phyloP scores from a whole-genome alignment of 92 coral and sea anemone species.

The Parazoanthus atlanticus region DNA sequence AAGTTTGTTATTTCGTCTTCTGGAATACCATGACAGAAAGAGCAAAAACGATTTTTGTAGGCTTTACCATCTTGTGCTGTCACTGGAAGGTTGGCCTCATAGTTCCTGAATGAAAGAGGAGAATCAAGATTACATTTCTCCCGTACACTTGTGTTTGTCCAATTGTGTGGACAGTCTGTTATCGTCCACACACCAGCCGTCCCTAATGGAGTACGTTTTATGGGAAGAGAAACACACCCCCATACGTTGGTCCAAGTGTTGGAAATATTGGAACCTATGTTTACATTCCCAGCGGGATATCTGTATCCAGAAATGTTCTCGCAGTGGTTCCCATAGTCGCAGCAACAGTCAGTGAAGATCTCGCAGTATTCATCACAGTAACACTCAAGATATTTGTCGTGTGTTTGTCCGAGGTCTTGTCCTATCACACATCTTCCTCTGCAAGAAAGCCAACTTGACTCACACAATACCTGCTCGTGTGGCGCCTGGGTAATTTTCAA shows the following conservation, averaged over 20 bases:
- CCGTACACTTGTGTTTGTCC: not conserved
- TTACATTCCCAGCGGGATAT: not conserved
- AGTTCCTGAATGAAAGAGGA: not conserved
- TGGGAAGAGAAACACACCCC: not conserved
- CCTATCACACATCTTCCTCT: not conserved
- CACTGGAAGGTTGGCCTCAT: not conserved
- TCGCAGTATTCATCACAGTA: not conserved
- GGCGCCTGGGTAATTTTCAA: no score
- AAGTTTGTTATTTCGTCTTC: not conserved
- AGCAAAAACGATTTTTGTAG: not conserved
- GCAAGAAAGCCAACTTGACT: not conserved
- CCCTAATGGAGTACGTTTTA: not conserved
- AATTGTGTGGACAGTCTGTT: not conserved
- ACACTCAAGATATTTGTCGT: not conserved
- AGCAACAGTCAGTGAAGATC: no score
- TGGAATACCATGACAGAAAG: not conserved
- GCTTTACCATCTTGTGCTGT: not conserved
- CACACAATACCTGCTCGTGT: not conserved
- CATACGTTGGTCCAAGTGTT: not conserved
- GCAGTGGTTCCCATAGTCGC: not conserved
- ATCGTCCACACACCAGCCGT: not conserved
- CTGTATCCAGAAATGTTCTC: not conserved
- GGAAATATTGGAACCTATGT: not conserved
- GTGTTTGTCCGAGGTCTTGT: not conserved
- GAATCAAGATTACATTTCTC: not conserved